Evolutionary conservation across 1,140 invertebrate genomes (phyloP), one percentile per base, ranked within the genome.

Genomic region (Steinernema feltiae): DNA sequence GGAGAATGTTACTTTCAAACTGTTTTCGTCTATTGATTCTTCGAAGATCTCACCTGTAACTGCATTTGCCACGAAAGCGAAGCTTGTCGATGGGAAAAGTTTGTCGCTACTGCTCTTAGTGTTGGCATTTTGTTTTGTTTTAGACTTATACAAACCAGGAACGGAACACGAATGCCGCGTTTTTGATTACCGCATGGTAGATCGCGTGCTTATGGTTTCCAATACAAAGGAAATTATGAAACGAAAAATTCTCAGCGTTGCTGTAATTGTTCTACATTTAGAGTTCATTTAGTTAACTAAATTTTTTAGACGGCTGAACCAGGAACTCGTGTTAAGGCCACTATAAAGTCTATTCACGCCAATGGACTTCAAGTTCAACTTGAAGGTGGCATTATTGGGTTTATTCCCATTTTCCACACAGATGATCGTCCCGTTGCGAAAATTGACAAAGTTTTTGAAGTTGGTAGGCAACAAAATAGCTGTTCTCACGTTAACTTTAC

Each of bases 81-180:
- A 79, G 70, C 69, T 86, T 17, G 75, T 63, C 73, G 29, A 1
- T 70, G 32, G 48, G 76, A 24, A 70, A 63, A 32, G 73, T 69
- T 30, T 3, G 46, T 78, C 18, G 7, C 30, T 48, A 73, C 18
- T 41, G 17, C 1, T 79, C 27, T 46, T 1, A 30, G 21, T 30
- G 2, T 24, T 32, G 1, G 53, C 3, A n/a, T 1, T 31, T 17
- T 63, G 7, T 30, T n/a, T n/a, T 12, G 29, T 32, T 84, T 83
- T 71, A 82, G 81, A 80, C 2, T 27, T 63, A 21, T 79, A 79
- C 74, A 12, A 83, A 82, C 32, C 80, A 2, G 84, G 83, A n/a
- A 69, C 80, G 0, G 76, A 73, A 18, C 82, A 85, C 48, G 29
- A 76, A n/a, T 82, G 78, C 30, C 76, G 82, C 30, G 76, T 85